A percentile compares a stretch with the other conserved stretches of the same genome.
These are phyloP conservation scores for Falco cherrug DNA, from an alignment of 2,797 vertebrate genomes.

Conservation along the genomic window DNA sequence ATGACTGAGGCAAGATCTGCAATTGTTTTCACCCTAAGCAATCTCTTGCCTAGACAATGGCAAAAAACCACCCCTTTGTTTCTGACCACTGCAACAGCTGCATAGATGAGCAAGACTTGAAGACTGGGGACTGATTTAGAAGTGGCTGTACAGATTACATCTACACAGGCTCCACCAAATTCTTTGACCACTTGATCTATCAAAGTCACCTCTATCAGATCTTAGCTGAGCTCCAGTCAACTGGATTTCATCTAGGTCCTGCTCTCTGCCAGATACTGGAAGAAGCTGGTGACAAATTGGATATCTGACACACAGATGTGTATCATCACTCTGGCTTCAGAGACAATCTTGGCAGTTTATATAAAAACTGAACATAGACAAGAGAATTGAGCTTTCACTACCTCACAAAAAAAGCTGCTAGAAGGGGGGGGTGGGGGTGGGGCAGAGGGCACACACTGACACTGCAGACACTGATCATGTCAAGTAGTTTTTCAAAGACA, in stretches of 20 bases:
- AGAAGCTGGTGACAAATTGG: conserved; percentile 30
- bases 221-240: conserved; percentile 39
- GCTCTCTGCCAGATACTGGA: conserved; percentile 25
- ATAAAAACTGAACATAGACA: background rate
- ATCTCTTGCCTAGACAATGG: background rate
- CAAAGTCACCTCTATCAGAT: conserved; percentile 56
- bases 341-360: background rate
- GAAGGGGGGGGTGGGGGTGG: background rate
- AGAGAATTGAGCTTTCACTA: background rate
- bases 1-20: background rate
- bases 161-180: conserved; percentile 13
- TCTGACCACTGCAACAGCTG: background rate
- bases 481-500: background rate
- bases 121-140: background rate
- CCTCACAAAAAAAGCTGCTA: background rate
- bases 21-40: background rate
- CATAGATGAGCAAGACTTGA: background rate
- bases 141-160: conserved; percentile 23
- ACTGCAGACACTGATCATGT: background rate
- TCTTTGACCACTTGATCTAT: conserved; percentile 24
- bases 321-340: conserved; percentile 15
- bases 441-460: no score
- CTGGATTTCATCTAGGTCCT: conserved; percentile 54
- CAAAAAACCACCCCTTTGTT: background rate
- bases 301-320: conserved; percentile 23